A percentile compares a stretch with the other conserved stretches of the same genome.
Evolutionary conservation across 2,888 invertebrate species (phyloP).

Genomic region (Crepidodera aurea): DNA sequence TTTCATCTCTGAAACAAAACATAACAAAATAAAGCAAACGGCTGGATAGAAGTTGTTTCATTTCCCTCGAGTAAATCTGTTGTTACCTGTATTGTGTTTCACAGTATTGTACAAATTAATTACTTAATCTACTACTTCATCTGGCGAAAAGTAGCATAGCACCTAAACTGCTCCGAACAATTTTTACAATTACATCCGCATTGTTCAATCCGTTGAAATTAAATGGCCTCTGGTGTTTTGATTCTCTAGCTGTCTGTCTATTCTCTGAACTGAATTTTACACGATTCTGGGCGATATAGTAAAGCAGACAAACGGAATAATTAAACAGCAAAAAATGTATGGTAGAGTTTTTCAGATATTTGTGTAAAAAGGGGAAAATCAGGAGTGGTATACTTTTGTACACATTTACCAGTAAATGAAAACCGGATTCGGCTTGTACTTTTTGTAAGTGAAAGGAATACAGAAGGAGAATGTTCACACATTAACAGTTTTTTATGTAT

Average conservation of each 20-base stretch:
- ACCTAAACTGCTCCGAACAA: constrained; percentile 15
- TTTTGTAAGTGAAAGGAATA: too few relatives aligned
- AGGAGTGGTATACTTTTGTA: too few relatives aligned
- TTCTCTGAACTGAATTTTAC: constrained; percentile 23
- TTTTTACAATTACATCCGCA: constrained; percentile 28
- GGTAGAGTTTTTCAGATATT: neutral
- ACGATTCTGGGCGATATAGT: constrained; percentile 15
- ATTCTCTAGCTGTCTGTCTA: constrained; percentile 28
- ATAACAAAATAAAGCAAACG: neutral
- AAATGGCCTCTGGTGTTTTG: constrained; percentile 23
- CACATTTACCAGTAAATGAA: too few relatives aligned
- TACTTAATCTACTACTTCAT: constrained; percentile 17
- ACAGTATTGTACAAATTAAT: constrained; percentile 18
- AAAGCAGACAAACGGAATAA: constrained; percentile 5
- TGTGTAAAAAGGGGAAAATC: too few relatives aligned
- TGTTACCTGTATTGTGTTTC: constrained; percentile 7
- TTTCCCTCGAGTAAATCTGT: constrained; percentile 8
- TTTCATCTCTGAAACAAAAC: neutral
- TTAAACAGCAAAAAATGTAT: neutral
- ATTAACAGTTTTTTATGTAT: neutral
- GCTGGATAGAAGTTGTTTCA: neutral
- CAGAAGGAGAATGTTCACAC: too few relatives aligned
- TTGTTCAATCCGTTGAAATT: constrained; percentile 14
- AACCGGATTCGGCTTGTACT: too few relatives aligned
- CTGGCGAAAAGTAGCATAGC: constrained; percentile 21